Conservation (phyloP, 64 coral and sea anemone species). For the Exaiptasia diaphana region DNA sequence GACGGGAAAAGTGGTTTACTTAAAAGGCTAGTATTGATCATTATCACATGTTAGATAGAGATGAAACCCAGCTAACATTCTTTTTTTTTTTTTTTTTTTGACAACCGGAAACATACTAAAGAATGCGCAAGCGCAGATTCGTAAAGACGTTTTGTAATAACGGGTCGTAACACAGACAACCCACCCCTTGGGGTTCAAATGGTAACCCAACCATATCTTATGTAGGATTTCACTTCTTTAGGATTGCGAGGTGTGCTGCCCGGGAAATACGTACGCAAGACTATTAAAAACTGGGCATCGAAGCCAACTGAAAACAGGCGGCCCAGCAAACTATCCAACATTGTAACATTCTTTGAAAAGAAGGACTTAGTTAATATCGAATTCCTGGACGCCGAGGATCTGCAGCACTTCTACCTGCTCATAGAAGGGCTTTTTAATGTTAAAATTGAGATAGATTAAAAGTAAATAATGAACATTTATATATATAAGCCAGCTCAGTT, state of each 20-base stretch:
- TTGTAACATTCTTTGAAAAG: slow-evolving; percentile 11
- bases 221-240: too few species aligned
- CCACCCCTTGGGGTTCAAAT: too few species aligned
- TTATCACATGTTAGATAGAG: background rate
- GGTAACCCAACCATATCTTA: background rate
- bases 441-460: background rate
- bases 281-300: background rate
- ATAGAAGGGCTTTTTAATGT: slow-evolving; percentile 23
- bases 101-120: too few species aligned
- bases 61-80: too few species aligned
- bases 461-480: too few species aligned
- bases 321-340: background rate
- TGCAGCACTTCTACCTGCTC: background rate
- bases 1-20: background rate
- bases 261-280: slow-evolving; percentile 15
- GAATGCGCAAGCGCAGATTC: too few species aligned
- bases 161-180: too few species aligned
- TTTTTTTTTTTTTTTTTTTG: too few species aligned
- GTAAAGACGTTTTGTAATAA: too few species aligned
- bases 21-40: background rate
- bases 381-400: background rate
- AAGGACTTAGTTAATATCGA: slow-evolving; percentile 2
- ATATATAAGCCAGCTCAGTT: too few species aligned
- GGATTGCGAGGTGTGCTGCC: too few species aligned
- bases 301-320: background rate